A percentile compares a stretch with the other conserved stretches of the same genome.
These are phyloP conservation scores for Agrypnus murinus DNA, from an alignment of 2,888 invertebrate species.

Conservation along the genomic window DNA sequence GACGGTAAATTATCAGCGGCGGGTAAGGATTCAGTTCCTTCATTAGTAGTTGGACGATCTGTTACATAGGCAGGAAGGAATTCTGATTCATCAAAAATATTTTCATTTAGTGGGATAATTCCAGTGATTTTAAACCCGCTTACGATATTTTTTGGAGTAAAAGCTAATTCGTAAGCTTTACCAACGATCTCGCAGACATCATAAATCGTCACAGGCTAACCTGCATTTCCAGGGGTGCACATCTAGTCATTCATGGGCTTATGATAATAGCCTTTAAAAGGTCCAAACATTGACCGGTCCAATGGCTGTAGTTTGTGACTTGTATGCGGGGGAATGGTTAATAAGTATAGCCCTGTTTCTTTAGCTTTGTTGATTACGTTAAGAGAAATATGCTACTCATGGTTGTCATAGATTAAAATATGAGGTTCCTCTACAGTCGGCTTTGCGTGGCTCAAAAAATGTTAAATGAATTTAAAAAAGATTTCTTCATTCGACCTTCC, in stretches of 20 bases:
- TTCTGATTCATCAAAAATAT: slow-evolving; percentile 5
- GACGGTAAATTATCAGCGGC: not conserved
- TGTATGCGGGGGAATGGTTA: slow-evolving; percentile 31
- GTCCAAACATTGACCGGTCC: slow-evolving; percentile 26
- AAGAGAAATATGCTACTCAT: not conserved
- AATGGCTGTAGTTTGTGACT: slow-evolving; percentile 28
- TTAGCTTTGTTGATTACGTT: not conserved
- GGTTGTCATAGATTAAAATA: not conserved
- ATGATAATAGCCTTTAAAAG: slow-evolving; percentile 19
- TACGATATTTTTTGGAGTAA: slow-evolving; percentile 3
- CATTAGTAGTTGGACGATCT: not conserved
- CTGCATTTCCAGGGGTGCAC: slow-evolving; percentile 9
- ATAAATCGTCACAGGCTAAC: not conserved
- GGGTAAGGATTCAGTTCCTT: not conserved
- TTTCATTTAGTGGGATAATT: not conserved
- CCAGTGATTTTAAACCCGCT: slow-evolving; percentile 1
- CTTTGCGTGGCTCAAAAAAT: not conserved
- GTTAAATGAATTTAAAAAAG: slow-evolving; percentile 9
- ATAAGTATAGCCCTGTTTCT: slow-evolving; percentile 26
- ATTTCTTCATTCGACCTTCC: slow-evolving; percentile 10
- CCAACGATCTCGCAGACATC: not conserved
- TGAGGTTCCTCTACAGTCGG: not conserved
- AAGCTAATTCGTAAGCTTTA: not conserved
- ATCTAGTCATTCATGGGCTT: slow-evolving; percentile 8
- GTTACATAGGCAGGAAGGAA: not conserved